Base-by-base conservation (phyloP, 2,113 vertebrate genomes). In the Callaeas wilsoni region DNA sequence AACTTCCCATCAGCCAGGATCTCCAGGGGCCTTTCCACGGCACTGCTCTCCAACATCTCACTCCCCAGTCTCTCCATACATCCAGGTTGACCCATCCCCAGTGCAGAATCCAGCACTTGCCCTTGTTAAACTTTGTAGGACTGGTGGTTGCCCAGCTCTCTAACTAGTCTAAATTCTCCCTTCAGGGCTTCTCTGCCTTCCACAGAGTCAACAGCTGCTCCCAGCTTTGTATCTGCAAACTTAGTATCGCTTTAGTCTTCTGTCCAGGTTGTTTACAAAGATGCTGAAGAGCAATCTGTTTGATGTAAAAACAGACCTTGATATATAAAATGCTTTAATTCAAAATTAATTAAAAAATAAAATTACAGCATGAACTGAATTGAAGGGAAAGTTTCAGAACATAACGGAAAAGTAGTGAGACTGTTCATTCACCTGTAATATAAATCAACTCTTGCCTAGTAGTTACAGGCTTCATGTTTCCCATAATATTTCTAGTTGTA, bases 1-100 rank as follows among this genome's bases (percentile, higher is more conserved):
- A n/a, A 0, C 9, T n/a, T 41, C 5, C 13, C 19, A 16, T 5
- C 0, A 0, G 11, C 35, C 33, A 33, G 33, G 14, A 9, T 10
- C 16, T 12, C 42, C 13, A 3, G 10, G 6, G 4, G 0, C 18
- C 12, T 53, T 50, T 30, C 46, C 25, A 16, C n/a, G n/a, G n/a
- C 4, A 2, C 20, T 46, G 20, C 39, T 68, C 13, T 53, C 18
- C n/a, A 82, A 1, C 8, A 3, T 60, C 87, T 47, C 7, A 2
- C 15, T 60, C 9, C 16, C 14, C 16, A 60, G 9, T 22, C 12
- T 68, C 7, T 56, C 42, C 2, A 0, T 32, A 26, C 19, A 47
- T 30, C 46, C 16, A 30, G 52, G 5, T 5, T 67, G 25, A 16
- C 16, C n/a, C 16, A 57, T 18, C 9, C 11, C 25, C 13, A 5